Evolutionary conservation across 1,140 invertebrate species (phyloP).

Genomic region (Apis cerana): DNA sequence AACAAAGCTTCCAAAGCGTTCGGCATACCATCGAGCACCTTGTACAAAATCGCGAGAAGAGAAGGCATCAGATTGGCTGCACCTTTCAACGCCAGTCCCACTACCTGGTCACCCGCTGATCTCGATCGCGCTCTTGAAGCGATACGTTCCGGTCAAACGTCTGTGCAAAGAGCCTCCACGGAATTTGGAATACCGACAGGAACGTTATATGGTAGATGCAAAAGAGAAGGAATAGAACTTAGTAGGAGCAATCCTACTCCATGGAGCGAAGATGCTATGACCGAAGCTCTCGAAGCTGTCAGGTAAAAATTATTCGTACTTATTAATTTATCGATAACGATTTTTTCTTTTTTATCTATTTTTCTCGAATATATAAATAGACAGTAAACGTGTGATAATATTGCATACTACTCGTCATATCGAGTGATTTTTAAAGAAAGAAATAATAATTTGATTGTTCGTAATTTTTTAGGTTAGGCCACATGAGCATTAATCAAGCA

Average conservation of each 20-base stretch:
- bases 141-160: constrained; percentile 89
- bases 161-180: constrained; percentile 92
- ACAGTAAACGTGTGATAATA: no score
- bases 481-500: constrained; percentile 96
- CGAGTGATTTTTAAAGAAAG: not conserved
- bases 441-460: constrained; percentile 4
- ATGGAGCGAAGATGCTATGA: constrained; percentile 95
- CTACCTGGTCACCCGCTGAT: constrained; percentile 92
- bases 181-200: constrained; percentile 93
- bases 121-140: constrained; percentile 91
- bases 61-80: constrained; percentile 93
- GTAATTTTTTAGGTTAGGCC: constrained; percentile 85
- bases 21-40: constrained; percentile 92
- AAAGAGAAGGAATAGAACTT: constrained; percentile 93
- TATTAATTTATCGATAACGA: no score
- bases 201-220: constrained; percentile 92
- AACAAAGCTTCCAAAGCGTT: constrained; percentile 96
- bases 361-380: no score
- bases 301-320: constrained; percentile 80
- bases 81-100: constrained; percentile 94
- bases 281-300: constrained; percentile 92
- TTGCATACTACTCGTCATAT: no score
- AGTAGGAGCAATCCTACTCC: constrained; percentile 92
- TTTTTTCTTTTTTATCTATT: no score
- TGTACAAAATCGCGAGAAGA: constrained; percentile 94